Evolutionary conservation across 2,888 invertebrate species (phyloP), one percentile per base, ranked within the genome.

Genomic region (Caenorhabditis doughertyi): DNA sequence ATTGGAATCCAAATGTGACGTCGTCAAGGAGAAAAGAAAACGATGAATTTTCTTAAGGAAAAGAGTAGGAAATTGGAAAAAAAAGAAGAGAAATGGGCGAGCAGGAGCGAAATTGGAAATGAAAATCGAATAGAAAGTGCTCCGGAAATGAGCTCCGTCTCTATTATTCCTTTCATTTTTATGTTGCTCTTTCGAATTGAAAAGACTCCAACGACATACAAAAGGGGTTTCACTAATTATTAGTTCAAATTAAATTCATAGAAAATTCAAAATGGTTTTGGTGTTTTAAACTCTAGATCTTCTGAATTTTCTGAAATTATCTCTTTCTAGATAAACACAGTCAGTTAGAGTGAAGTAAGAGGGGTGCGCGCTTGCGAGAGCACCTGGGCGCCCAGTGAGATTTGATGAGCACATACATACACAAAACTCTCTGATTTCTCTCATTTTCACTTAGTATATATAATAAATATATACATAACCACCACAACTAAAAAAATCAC

Each of bases 351-450:
- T 56, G 32, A 27, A 27, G 9, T 16, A 16, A 44, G 3, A 32
- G 56, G 21, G 35, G 44, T 39, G 18, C 11, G 42, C 77, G 29
- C 29, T 62, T 62, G 51, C 62, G 51, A 60, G 77, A 55, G 64
- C 64, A 49, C 49, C 49, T 62, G 47, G 79, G 62, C 62, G 77
- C 62, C 77, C 62, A 70, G 60, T 32, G 71, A 70, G 64, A 71
- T 64, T 71, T 71, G 79, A 70, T 79, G 79, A 71, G 70, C 76
- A 76, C 76, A 67, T 67, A 67, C 68, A 68, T 53, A 76, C 67
- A 76, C 58, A 68, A n/a, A 58, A 67, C 65, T 67, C 39, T 74
- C 47, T 56, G 5, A 2, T 25, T 55, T 53, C 44, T 73, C 72
- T 51, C 64, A 21, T 39, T 73, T 64, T 39, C 64, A 25, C 64